phyloP scores from a whole-genome alignment of 30 jellyfish, hydroid and myxozoan genomes.

The Chironex yamaguchii region DNA sequence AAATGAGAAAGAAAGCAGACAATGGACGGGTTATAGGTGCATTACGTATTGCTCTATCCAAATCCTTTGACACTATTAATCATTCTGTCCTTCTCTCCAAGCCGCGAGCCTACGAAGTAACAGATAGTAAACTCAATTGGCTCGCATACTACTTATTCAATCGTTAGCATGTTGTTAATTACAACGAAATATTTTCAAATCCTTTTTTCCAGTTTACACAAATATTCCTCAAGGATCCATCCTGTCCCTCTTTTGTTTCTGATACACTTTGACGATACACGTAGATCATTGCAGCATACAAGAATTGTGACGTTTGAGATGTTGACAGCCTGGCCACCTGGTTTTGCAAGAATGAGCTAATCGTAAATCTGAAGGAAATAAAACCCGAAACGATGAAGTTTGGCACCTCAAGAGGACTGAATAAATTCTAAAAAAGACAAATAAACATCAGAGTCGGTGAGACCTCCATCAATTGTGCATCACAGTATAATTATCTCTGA shows the following conservation, averaged over 20 bases:
- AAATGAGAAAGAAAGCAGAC: slow-evolving; percentile 53
- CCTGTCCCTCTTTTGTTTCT: slow-evolving; percentile 21
- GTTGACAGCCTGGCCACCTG: slow-evolving; percentile 28
- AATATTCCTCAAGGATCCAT: slow-evolving; percentile 43
- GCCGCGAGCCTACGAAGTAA: slow-evolving; percentile 29
- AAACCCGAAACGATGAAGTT: slow-evolving; percentile 41
- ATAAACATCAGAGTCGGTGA: slow-evolving; percentile 25
- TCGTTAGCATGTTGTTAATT: slow-evolving; percentile 28
- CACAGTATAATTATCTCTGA: slow-evolving; percentile 19
- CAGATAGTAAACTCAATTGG: slow-evolving; percentile 29
- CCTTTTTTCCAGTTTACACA: slow-evolving; percentile 49
- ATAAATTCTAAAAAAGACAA: background rate
- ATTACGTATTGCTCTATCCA: slow-evolving; percentile 14
- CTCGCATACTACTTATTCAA: slow-evolving; percentile 43
- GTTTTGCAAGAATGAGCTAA: slow-evolving; percentile 23
- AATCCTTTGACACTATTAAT: slow-evolving; percentile 46
- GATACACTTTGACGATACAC: slow-evolving; percentile 4
- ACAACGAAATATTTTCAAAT: slow-evolving; percentile 27
- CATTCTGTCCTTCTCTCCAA: slow-evolving; percentile 51
- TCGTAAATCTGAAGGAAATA: slow-evolving; percentile 33
- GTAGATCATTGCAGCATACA: slow-evolving; percentile 15
- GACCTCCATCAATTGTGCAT: slow-evolving; percentile 33
- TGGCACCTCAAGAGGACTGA: no score
- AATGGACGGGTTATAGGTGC: slow-evolving; percentile 61
- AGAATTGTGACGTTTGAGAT: slow-evolving; percentile 9